phyloP scores from a whole-genome alignment of 2,113 vertebrate genomes.

The Actenoides lindsayi region DNA sequence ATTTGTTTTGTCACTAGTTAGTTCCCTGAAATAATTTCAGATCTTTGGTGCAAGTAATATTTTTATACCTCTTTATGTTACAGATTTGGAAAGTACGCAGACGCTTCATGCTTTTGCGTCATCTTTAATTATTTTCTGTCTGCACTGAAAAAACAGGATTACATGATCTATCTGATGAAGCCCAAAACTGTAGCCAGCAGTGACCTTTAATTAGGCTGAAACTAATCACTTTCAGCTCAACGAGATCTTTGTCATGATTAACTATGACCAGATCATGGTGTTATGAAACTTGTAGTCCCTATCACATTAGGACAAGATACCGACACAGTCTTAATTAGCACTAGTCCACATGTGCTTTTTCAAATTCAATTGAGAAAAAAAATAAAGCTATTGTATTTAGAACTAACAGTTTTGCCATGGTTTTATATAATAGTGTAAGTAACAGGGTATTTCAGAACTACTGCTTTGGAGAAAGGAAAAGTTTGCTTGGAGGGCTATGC shows the following conservation, averaged over 20 bases:
- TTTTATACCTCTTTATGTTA: neutral
- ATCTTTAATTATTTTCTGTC: neutral
- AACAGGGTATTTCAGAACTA: neutral
- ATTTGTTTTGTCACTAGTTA: neutral
- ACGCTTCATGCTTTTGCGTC: neutral
- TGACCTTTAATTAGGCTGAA: conserved; percentile 37
- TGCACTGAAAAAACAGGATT: neutral
- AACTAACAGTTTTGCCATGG: neutral
- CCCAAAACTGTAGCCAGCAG: neutral
- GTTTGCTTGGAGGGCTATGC: neutral
- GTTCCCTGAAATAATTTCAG: neutral
- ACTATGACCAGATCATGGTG: neutral
- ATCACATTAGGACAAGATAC: neutral
- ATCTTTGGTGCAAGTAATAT: neutral
- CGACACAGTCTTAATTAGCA: neutral
- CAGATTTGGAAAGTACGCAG: neutral
- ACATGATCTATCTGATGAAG: neutral
- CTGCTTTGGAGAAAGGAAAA: neutral
- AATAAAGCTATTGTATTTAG: neutral
- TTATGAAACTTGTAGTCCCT: neutral
- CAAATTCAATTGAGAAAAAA: neutral
- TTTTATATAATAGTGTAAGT: neutral
- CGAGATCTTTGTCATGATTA: conserved; percentile 26
- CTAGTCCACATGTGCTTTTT: neutral
- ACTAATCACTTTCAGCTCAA: conserved; percentile 17